Evolutionary conservation across 2,888 invertebrate genomes (phyloP), one percentile per base, ranked within the genome.

Genomic region (Heliconius hortense): DNA sequence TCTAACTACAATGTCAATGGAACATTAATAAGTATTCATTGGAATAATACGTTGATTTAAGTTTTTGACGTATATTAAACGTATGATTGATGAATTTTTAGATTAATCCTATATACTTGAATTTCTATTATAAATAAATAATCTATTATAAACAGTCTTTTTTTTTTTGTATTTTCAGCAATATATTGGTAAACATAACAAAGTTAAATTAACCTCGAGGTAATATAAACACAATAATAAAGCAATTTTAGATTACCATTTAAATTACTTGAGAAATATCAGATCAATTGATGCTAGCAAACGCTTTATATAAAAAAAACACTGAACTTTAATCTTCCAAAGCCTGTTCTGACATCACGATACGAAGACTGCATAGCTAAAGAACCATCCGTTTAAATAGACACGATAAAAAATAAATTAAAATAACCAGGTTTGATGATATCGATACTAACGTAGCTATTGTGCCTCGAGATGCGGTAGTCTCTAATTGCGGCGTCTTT

Each of bases 391-490:
- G 84, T 90, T 89, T 90, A 90, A 92, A 91, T 90, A 88, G 88
- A 89, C 85, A 84, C 86, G 90, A 92, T 93, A 94, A 93, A 93
- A 93, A 94, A 93, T 88, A 92, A 94, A 93, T 93, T 93, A 93
- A 93, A 92, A 90, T 90, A 91, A 89, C 86, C 87, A 86, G 83
- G 85, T 84, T 81, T 82, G 93, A 93, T 93, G 92, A 91, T 93
- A 93, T 92, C 91, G 91, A 91, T 88, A 90, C 89, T 84, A 82
- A 85, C 87, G 85, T 85, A 84, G 82, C 90, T 84, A 93, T 93
- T 93, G 92, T 93, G 84, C 87, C 87, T 84, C 84, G 82, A 84
- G 85, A 89, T 88, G 88, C 88, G 86, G 89, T 87, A 90, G 88
- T 87, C 87, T 89, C 90, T 92, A 94, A 94, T 93, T 93, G 93